Evolutionary conservation across 2,888 invertebrate species (phyloP), one percentile per base, ranked within the genome.

Genomic region (Poecilus cupreus): DNA sequence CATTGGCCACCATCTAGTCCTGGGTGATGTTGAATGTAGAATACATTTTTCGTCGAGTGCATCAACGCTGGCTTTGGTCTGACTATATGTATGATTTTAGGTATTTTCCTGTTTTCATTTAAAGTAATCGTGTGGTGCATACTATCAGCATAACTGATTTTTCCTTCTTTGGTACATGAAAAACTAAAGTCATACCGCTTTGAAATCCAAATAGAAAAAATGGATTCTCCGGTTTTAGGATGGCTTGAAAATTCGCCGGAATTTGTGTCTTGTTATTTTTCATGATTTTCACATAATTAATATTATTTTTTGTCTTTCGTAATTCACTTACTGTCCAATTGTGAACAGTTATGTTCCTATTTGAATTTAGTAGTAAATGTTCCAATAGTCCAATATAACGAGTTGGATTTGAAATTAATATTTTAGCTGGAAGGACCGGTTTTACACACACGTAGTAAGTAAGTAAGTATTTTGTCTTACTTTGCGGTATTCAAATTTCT

Each of bases 251-350:
- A 8, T 54, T 16, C 13, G 54, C 54, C 13, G 54, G 20, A 5
- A 54, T 54, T 54, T 54, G 54, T 20, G 8, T 54, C 20, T 54
- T 54, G 54, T 54, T 54, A 6, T 54, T 54, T 54, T 16, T 54
- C 16, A 4, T 16, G 4, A 10, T 54, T 20, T 13, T 16, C 16
- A 54, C 20, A 54, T 54, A 54, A 20, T 6, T 54, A 54, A 54
- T 37, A 70, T 79, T 79, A n/a, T n/a, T n/a, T n/a, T n/a, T n/a
- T n/a, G n/a, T 79, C 39, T 79, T 79, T 24, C 32, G 37, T 43
- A 68, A 79, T 79, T 79, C 43, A 43, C 68, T 79, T 68, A 79
- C 79, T 79, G 79, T 79, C 60, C 37, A 64, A 79, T 79, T 64
- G 43, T 39, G 4, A 39, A 8, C 39, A 39, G 39, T 54, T 11